Base-by-base conservation (phyloP, 2,888 invertebrate genomes). In the Caradrina clavipalpis region DNA sequence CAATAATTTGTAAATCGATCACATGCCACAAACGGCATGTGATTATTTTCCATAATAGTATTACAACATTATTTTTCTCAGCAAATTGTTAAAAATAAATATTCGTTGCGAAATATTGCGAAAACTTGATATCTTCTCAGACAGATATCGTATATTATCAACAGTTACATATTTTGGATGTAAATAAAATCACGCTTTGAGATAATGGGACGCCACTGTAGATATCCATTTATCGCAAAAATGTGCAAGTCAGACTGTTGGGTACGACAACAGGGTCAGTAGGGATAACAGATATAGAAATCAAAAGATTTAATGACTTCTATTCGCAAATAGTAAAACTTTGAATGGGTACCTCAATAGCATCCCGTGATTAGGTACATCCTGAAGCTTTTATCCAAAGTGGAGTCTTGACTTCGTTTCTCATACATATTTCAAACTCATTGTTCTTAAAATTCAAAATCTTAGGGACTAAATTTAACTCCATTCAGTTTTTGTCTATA, bases 61-160 rank as follows among this genome's bases (percentile, higher is more conserved):
- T 26, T 26, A 26, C 26, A 26, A 26, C 26, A 26, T 26, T 26
- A 26, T 26, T 26, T 26, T 26, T 26, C 26, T 26, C 26, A 26
- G 26, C 26, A 3, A 26, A 4, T 4, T 60, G 45, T 51, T 64
- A 65, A 51, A 53, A 57, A 51, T 60, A 75, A 57, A 60, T 0
- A 63, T 50, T 39, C 0, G 13, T 77, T 55, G 69, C 58, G 80
- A 75, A 77, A 77, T 80, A 77, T 80, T 80, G 76, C 69, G 64
- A 58, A 74, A 78, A 72, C 47, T 49, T 49, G 22, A n/a, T 56
- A 71, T 62, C 54, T 73, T 53, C 21, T 31, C 39, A 61, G 60
- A 64, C 26, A 51, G 47, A 15, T 70, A 69, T 31, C 4, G n/a
- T 11, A 15, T 4, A 45, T 55, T 75, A 80, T 69, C 75, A 35